Evolutionary conservation across 64 coral and sea anemone genomes (phyloP), one percentile per base, ranked within the genome.

Genomic region (Dendronephthya gigantea): DNA sequence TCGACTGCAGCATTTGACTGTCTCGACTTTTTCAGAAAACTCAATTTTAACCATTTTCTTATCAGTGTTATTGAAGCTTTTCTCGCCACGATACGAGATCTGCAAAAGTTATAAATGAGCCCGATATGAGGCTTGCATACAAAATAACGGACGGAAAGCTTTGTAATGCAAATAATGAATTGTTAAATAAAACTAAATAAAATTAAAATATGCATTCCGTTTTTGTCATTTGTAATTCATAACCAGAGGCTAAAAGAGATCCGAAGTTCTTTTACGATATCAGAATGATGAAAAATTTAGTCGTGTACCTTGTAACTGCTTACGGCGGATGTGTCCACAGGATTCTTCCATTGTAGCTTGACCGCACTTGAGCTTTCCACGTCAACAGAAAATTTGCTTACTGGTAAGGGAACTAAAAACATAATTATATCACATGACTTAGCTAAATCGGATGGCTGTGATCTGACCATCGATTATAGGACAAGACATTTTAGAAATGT

Each of bases 41-140:
- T 0, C 32, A 79, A 35, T 0, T 79, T 34, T 79, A 34, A 19
- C 36, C 32, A 17, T 6, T 35, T 79, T 79, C 72, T 17, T 79
- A 35, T 79, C 36, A 16, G 1, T 33, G 29, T 19, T 33, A 33
- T 12, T 15, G 22, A 79, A 79, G 16, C 19, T 79, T 19, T 79
- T 79, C 72, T 79, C 72, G 15, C 72, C 72, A 79, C 25, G 30
- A 39, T 79, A 79, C 72, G 36, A 79, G 29, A 79, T 79, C 72
- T 79, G 29, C 30, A 79, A 29, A 79, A 34, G 55, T 62, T 62
- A 62, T 62, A 23, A 62, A n/a, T n/a, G n/a, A n/a, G n/a, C n/a
- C n/a, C n/a, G n/a, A n/a, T n/a, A n/a, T n/a, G n/a, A n/a, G n/a
- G n/a, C n/a, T n/a, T n/a, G n/a, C n/a, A n/a, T n/a, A n/a, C n/a